Percentiles rank a stretch among this genome's conserved stretches.
These are phyloP conservation scores for Phortica variegata DNA, from an alignment of 1,140 invertebrate genomes.

Conservation along the genomic window DNA sequence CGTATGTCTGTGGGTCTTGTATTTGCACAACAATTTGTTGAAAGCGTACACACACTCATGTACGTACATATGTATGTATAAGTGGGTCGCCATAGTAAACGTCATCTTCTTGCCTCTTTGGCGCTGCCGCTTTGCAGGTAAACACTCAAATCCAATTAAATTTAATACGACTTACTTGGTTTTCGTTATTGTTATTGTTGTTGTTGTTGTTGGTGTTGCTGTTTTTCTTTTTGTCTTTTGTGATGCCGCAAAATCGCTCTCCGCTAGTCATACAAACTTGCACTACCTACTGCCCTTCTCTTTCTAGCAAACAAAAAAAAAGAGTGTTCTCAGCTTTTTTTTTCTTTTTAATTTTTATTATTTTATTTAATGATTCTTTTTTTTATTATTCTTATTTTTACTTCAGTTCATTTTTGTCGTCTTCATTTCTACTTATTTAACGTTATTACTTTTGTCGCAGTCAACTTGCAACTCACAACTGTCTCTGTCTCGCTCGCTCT, in stretches of 20 bases:
- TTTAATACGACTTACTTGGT: conserved; percentile 55
- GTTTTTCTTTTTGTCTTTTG: background rate
- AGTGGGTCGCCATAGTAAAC: background rate
- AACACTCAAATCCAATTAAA: conserved; percentile 57
- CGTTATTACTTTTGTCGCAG: conserved; percentile 25
- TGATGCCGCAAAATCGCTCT: background rate
- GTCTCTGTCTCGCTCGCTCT: too few species aligned
- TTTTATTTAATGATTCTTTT: conserved; percentile 10
- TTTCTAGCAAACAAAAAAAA: too few species aligned
- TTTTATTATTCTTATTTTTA: conserved; percentile 24
- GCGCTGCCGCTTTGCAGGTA: conserved; percentile 36
- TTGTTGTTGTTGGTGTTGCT: conserved; percentile 10
- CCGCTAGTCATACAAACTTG: too few species aligned
- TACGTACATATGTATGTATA: conserved; percentile 4
- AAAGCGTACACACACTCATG: too few species aligned
- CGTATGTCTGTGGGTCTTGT: too few species aligned
- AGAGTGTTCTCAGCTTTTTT: too few species aligned
- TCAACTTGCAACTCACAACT: background rate
- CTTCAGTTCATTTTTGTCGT: too few species aligned
- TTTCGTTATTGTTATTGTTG: conserved; percentile 22
- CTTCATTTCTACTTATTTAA: too few species aligned
- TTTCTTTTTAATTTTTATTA: conserved; percentile 18
- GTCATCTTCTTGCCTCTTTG: conserved; percentile 5
- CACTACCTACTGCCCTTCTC: too few species aligned
- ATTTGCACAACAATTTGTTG: background rate